Conservation (phyloP, 2,797 vertebrate genomes). For the Rhabdophis nuchalis region DNA sequence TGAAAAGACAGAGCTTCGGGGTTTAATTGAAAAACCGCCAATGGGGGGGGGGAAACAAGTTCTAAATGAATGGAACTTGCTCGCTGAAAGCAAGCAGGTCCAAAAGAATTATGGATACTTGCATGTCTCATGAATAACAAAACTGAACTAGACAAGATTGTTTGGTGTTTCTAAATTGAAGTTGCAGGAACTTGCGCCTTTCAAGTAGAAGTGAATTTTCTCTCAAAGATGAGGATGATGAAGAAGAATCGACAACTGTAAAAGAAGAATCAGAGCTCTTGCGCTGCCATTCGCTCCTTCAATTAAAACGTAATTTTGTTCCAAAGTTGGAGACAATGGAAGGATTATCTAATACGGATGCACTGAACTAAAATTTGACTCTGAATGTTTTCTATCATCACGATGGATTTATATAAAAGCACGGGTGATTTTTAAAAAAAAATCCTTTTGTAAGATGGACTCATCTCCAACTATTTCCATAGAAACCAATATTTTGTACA, state of each 20-base stretch:
- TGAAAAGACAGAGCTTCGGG: neutral
- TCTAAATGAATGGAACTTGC: neutral
- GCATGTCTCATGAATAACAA: neutral
- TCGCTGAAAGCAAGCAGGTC: neutral
- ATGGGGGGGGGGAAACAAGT: neutral
- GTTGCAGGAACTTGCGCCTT: neutral
- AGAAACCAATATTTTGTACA: neutral
- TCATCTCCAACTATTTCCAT: conserved; percentile 4
- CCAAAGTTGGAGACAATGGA: conserved; percentile 6
- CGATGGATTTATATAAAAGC: rapidly evolving
- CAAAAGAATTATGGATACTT: neutral
- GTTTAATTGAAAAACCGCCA: neutral
- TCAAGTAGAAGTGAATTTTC: neutral
- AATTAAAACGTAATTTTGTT: neutral
- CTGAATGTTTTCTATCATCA: neutral
- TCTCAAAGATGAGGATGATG: neutral
- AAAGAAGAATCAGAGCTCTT: neutral
- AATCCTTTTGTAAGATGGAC: neutral
- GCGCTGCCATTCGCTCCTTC: neutral
- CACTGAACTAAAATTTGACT: rapidly evolving
- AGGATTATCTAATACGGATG: rapidly evolving
- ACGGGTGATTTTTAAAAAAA: rapidly evolving
- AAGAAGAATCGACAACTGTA: neutral
- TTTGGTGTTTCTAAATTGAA: neutral
- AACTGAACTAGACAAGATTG: neutral